phyloP scores from a whole-genome alignment of 1,140 invertebrate species.

The Drosophila cardini region DNA sequence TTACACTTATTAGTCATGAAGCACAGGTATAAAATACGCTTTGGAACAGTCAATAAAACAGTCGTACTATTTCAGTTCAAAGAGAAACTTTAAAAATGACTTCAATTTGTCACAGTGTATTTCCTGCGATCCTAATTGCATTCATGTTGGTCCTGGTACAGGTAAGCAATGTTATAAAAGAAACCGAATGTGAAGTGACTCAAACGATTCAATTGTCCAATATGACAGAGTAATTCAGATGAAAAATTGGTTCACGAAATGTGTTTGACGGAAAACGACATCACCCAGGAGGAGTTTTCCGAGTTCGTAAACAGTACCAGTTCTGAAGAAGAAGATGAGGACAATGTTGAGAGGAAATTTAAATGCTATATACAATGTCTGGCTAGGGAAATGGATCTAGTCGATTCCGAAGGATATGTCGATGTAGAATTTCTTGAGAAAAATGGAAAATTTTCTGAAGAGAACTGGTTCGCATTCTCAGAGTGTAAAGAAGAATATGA shows the following conservation, averaged over 20 bases:
- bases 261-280: slow-evolving; percentile 10
- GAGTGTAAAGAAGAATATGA: slow-evolving; percentile 3
- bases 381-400: not conserved
- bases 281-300: not conserved
- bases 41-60: not conserved
- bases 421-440: not conserved
- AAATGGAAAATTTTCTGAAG: not conserved
- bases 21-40: not conserved
- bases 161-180: slow-evolving; percentile 9
- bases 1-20: not conserved
- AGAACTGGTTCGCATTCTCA: not conserved
- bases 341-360: slow-evolving; percentile 16
- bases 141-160: not conserved
- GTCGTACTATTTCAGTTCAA: not conserved
- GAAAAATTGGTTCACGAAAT: not conserved
- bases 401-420: slow-evolving; percentile 11
- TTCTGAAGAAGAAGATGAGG: not conserved
- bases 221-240: not conserved
- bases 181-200: not conserved
- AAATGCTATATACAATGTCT: slow-evolving; percentile 29
- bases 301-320: not conserved
- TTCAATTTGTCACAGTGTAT: not conserved
- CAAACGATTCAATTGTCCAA: not conserved
- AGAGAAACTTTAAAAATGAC: not conserved
- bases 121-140: not conserved